Percentiles rank a stretch among this genome's conserved stretches.
Conservation (phyloP, 2,888 invertebrate genomes). For the Protophormia terraenovae region DNA sequence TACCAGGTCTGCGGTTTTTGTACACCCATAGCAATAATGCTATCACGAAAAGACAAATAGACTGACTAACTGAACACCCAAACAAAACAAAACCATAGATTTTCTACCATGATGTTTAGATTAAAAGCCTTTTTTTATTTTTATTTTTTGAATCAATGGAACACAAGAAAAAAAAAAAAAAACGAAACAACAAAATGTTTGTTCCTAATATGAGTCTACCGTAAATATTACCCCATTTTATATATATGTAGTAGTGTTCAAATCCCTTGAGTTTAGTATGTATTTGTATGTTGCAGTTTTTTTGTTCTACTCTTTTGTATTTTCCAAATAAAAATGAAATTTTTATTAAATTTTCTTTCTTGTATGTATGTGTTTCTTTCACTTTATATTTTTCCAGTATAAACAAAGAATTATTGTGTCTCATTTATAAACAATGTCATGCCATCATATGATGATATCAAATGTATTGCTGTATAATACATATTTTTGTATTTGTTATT, state of each 20-base stretch:
- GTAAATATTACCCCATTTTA: constrained; percentile 54
- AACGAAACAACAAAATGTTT: not conserved
- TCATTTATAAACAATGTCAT: constrained; percentile 53
- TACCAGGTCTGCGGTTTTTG: constrained; percentile 9
- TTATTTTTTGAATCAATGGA: too few species aligned
- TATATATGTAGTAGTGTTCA: constrained; percentile 41
- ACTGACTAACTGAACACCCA: not conserved
- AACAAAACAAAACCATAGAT: constrained; percentile 36
- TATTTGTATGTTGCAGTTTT: constrained; percentile 25
- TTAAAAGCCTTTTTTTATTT: constrained; percentile 56
- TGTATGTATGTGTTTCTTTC: not conserved
- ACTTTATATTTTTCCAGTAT: constrained; percentile 16
- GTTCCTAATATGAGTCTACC: not conserved
- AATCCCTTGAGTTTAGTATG: constrained; percentile 49
- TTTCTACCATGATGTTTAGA: constrained; percentile 59
- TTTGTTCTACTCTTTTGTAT: not conserved
- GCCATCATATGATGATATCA: not conserved
- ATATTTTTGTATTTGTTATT: not conserved
- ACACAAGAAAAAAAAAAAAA: constrained; percentile 17
- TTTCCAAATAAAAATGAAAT: constrained; percentile 43
- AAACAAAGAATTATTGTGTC: constrained; percentile 60
- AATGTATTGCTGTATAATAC: not conserved
- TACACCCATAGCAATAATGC: not conserved
- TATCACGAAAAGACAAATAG: not conserved
- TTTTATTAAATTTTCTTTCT: constrained; percentile 12